Conservation (phyloP, 2,113 vertebrate species). For the Typhlomys cinereus region DNA sequence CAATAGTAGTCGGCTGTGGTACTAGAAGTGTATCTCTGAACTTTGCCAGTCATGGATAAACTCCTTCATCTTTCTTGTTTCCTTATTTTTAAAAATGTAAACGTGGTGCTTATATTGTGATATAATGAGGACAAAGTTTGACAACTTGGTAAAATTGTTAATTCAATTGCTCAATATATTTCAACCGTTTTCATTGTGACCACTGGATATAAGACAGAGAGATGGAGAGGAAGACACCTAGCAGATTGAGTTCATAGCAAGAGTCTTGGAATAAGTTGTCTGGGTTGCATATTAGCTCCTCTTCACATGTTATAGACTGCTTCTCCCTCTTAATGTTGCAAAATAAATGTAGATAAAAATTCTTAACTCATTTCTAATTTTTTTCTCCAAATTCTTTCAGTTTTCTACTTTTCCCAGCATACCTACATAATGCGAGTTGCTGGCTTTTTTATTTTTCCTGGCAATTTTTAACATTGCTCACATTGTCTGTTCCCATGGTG, state of each 20-base stretch:
- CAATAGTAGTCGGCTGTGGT: background rate
- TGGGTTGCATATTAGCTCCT: background rate
- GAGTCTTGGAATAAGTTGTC: background rate
- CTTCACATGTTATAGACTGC: background rate
- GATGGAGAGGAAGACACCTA: background rate
- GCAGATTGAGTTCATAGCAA: background rate
- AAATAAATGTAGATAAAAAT: background rate
- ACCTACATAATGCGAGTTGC: background rate
- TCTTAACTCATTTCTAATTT: background rate
- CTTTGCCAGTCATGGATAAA: background rate
- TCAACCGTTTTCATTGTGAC: background rate
- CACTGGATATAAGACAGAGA: background rate
- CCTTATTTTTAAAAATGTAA: background rate
- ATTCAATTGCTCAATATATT: background rate
- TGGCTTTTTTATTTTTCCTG: background rate
- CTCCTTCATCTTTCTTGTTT: slow-evolving; percentile 49
- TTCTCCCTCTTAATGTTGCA: background rate
- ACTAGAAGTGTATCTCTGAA: background rate
- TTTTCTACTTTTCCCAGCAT: background rate
- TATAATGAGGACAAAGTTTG: background rate
- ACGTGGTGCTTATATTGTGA: background rate
- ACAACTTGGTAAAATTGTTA: background rate
- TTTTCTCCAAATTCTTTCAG: background rate
- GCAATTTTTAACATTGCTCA: background rate
- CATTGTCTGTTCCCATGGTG: background rate